Evolutionary conservation across 2,113 vertebrate genomes (phyloP), one percentile per base, ranked within the genome.

Genomic region (Romanogobio albipinnatus): DNA sequence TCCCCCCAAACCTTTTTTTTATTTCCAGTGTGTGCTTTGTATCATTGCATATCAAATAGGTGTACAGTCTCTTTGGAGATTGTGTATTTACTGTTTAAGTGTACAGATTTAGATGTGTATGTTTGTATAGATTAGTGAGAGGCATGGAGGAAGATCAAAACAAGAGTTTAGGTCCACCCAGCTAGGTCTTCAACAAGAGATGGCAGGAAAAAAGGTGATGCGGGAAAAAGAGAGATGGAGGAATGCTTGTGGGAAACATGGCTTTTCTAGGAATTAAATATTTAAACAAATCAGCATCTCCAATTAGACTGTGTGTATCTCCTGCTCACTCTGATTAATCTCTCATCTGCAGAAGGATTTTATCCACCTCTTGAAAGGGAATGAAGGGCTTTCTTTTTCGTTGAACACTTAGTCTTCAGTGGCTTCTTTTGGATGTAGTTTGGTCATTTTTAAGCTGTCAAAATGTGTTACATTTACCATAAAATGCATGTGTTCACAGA

Each of bases 21-120:
- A 85, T 83, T 88, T 83, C 83, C 73, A 66, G 49, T 88, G 85
- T 39, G 45, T 86, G 74, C 58, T 89, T 85, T 87, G 81, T 85
- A 89, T 87, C 83, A 83, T 81, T 87, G 77, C 88, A 87, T 81
- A 81, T 83, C 74, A 87, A 77, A 86, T 78, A 76, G 78, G 82
- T 76, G 80, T 78, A 76, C 90, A 85, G 85, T 74, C 70, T 76
- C 70, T 84, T 79, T 86, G 76, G 82, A 84, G 66, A 85, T 79
- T 45, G 78, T 51, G 71, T 76, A 62, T 66, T 45, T 36, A 66
- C 61, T 64, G 39, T 86, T 58, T 51, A 26, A 82, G 74, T 76
- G 51, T 78, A 74, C 24, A 61, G 53, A 83, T 83, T 61, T 80
- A 73, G 47, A n/a, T 45, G 81, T 83, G 22, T 80, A 70, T 79